These are phyloP conservation scores for Miichthys miiuy DNA, from an alignment of 2,797 vertebrate genomes.

Conservation along the genomic window DNA sequence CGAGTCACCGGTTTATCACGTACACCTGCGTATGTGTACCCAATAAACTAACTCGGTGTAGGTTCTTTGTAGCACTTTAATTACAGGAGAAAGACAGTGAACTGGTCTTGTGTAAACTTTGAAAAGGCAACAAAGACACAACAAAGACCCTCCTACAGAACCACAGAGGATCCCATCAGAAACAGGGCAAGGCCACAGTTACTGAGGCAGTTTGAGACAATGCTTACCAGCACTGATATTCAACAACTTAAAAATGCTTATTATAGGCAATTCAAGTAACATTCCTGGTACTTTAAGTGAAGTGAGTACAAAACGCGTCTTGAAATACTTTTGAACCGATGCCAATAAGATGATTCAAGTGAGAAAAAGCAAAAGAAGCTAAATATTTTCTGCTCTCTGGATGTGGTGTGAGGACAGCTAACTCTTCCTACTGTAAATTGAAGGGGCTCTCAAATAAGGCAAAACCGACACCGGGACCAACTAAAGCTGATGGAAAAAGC, in stretches of 20 bases:
- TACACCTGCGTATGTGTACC: slow-evolving; percentile 16
- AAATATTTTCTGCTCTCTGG: slow-evolving; percentile 1
- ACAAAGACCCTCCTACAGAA: slow-evolving; percentile 34
- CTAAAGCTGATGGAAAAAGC: slow-evolving; percentile 10
- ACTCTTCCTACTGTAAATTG: slow-evolving; percentile 12
- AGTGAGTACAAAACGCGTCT: slow-evolving; percentile 16
- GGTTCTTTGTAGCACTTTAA: slow-evolving; percentile 34
- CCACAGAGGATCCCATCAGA: slow-evolving; percentile 42
- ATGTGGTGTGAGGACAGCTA: background rate
- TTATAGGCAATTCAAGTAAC: slow-evolving; percentile 61
- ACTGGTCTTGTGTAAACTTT: slow-evolving; percentile 70
- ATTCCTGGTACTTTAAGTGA: slow-evolving; percentile 41
- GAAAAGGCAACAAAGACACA: slow-evolving; percentile 64
- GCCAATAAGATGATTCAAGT: slow-evolving; percentile 2
- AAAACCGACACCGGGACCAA: slow-evolving; percentile 6
- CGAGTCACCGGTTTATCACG: slow-evolving; percentile 16
- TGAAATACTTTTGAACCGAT: slow-evolving; percentile 39
- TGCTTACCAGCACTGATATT: slow-evolving; percentile 25
- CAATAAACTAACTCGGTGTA: slow-evolving; percentile 22
- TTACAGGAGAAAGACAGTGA: slow-evolving; percentile 62
- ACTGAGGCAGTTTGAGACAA: slow-evolving; percentile 45
- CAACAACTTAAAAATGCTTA: slow-evolving; percentile 32
- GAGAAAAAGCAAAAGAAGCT: slow-evolving; percentile 1
- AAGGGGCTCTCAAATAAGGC: slow-evolving; percentile 2
- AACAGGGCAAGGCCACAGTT: slow-evolving; percentile 44